Percentiles rank a stretch among this genome's conserved stretches.
These are phyloP conservation scores for Euwallacea similis DNA, from an alignment of 1,140 invertebrate genomes.

Conservation along the genomic window DNA sequence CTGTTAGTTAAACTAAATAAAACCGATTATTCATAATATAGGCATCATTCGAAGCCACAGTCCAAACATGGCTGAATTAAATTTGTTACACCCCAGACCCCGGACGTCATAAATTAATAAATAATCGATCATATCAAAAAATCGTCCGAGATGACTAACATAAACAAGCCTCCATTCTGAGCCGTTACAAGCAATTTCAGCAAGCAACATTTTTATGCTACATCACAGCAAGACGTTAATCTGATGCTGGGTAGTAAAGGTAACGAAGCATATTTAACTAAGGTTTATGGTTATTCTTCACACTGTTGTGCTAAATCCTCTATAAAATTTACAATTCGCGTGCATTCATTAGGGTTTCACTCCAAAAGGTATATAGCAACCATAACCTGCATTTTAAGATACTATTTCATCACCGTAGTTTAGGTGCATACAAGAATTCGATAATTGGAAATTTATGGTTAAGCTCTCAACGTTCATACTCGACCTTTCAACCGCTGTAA, in stretches of 20 bases:
- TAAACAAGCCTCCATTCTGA: slow-evolving; percentile 1
- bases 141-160: slow-evolving; percentile 6
- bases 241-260: too few relatives aligned
- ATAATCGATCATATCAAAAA: slow-evolving; percentile 9
- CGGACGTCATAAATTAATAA: background rate
- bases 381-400: too few relatives aligned
- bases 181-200: slow-evolving; percentile 7
- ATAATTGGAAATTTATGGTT: too few relatives aligned
- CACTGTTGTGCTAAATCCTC: slow-evolving; percentile 28
- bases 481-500: slow-evolving; percentile 1
- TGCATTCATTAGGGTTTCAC: background rate
- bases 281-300: slow-evolving; percentile 14
- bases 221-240: slow-evolving; percentile 21
- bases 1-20: too few relatives aligned
- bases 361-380: background rate
- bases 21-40: too few relatives aligned
- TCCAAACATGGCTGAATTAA: too few relatives aligned
- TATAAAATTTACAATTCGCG: slow-evolving; percentile 24
- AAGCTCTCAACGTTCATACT: background rate
- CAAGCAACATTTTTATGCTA: slow-evolving; percentile 11
- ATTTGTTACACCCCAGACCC: too few relatives aligned
- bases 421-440: background rate
- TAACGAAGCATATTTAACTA: slow-evolving; percentile 4
- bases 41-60: too few relatives aligned
- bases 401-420: background rate